Evolutionary conservation across 2,797 vertebrate genomes (phyloP), one percentile per base, ranked within the genome.

Genomic region (Myotis daubentonii): DNA sequence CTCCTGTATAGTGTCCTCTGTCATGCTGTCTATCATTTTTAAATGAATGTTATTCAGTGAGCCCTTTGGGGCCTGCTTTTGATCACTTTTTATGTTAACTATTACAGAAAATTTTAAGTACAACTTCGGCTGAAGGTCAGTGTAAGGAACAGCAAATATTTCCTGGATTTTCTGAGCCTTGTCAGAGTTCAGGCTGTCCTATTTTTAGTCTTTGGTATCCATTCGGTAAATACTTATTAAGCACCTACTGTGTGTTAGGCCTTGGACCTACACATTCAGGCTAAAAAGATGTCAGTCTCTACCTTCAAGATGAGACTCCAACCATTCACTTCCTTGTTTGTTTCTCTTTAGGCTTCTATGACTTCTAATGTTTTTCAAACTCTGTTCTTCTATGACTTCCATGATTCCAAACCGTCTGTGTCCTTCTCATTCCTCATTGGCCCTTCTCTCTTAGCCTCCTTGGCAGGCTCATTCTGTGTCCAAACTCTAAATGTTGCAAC

Each of bases 21-120:
- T 47, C 51, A 28, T 51, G 70, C 44, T 86, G 65, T 44, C 92
- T 33, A 53, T 89, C 87, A 83, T 30, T 72, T 94, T 95, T 89
- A 30, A 91, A 81, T 47, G 71, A 92, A 55, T 65, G 33, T 33
- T 81, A 65, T 81, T 89, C 60, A 49, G 11, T 36, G 66, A 80
- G 55, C 70, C 80, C 6, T 62, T 79, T 57, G 65, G 6, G 65
- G 8, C 74, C 74, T 80, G 19, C 23, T 44, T 82, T 36, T 75
- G 55, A 65, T 87, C 20, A 11, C 55, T 88, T 65, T 90, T 71
- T 74, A 60, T 75, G 36, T 76, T 93, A 88, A 88, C 19, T 49
- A 41, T 51, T 65, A 44, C 11, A 82, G 68, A 71, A 94, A 89
- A 79, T 49, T 53, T 81, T 33, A 93, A 82, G 30, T 33, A 38